These are phyloP conservation scores for Chionis minor DNA, from an alignment of 2,113 vertebrate species.

Conservation along the genomic window DNA sequence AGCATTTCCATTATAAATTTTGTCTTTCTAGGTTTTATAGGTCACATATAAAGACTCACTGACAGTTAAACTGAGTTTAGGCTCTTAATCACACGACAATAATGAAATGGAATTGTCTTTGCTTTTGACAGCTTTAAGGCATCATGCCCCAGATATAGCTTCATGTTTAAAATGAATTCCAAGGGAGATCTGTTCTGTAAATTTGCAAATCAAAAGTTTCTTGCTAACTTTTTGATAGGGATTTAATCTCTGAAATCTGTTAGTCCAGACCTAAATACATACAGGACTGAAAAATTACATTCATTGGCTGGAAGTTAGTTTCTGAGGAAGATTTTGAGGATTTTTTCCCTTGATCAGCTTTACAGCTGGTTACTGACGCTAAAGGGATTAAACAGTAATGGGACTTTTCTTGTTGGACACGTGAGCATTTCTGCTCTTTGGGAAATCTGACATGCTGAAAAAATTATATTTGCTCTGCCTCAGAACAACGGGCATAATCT, in stretches of 20 bases:
- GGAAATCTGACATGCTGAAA: not conserved
- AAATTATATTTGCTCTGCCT: not conserved
- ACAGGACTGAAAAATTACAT: not conserved
- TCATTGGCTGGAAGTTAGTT: not conserved
- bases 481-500: not conserved
- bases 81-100: not conserved
- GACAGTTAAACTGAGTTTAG: not conserved
- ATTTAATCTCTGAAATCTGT: not conserved
- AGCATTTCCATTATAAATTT: not conserved
- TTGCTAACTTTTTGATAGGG: not conserved
- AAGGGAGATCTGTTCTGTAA: not conserved
- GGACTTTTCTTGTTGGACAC: not conserved
- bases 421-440: not conserved
- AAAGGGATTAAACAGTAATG: not conserved
- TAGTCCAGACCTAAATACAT: not conserved
- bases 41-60: not conserved
- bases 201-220: not conserved
- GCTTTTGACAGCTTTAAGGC: not conserved
- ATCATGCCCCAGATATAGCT: not conserved
- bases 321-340: not conserved
- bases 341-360: not conserved
- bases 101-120: not conserved
- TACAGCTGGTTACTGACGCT: not conserved
- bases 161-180: not conserved
- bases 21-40: not conserved